These are phyloP conservation scores for Leptopilina drosophilae DNA, from an alignment of 2,888 invertebrate species.

Conservation along the genomic window DNA sequence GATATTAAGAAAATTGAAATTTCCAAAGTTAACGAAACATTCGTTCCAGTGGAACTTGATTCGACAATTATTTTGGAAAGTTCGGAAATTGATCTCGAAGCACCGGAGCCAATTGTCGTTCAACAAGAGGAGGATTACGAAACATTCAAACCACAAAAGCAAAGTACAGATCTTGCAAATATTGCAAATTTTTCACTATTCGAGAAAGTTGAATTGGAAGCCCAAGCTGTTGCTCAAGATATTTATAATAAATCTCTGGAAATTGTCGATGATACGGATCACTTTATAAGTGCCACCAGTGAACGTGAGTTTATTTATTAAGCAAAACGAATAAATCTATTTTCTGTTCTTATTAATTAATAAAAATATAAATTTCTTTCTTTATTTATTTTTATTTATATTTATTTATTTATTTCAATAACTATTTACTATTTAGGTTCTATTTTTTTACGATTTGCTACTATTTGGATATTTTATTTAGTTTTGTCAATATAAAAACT, in stretches of 20 bases:
- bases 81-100: slow-evolving; percentile 35
- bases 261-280: slow-evolving; percentile 63
- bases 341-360: neutral
- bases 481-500: too few species aligned
- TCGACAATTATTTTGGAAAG: slow-evolving; percentile 44
- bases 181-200: slow-evolving; percentile 52
- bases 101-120: neutral
- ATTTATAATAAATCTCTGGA: slow-evolving; percentile 64
- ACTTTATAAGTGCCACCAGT: slow-evolving; percentile 66
- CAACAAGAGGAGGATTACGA: slow-evolving; percentile 55
- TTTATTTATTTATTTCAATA: too few species aligned
- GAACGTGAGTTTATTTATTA: slow-evolving; percentile 61
- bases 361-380: too few species aligned
- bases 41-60: slow-evolving; percentile 32
- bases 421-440: too few species aligned
- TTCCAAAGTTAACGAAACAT: neutral
- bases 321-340: neutral
- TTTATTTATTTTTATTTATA: too few species aligned
- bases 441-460: too few species aligned
- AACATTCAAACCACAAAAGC: slow-evolving; percentile 64
- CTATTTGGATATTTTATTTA: too few species aligned
- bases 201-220: slow-evolving; percentile 61
- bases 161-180: slow-evolving; percentile 61
- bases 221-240: slow-evolving; percentile 66
- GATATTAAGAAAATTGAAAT: neutral